A percentile compares a stretch with the other conserved stretches of the same genome.
Conservation (phyloP, 2,888 invertebrate species). For the Halictus ligatus region DNA sequence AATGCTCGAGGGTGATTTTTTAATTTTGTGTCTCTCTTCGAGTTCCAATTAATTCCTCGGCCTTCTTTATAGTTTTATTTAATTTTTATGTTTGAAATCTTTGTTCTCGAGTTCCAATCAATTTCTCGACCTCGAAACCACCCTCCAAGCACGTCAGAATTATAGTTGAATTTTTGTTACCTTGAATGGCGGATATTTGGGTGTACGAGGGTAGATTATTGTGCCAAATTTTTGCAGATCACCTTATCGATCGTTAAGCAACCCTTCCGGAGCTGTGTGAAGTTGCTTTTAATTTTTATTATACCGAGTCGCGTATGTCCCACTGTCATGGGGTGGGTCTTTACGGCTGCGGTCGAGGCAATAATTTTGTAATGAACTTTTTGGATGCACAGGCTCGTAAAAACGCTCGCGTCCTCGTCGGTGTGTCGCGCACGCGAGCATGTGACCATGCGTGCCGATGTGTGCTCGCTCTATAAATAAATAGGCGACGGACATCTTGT, state of each 20-base stretch:
- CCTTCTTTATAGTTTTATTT: not conserved
- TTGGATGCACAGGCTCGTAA: constrained; percentile 8
- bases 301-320: not conserved
- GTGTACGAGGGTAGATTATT: not conserved
- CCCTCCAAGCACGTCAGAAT: not conserved
- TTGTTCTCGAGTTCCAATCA: not conserved
- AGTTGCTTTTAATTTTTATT: not conserved
- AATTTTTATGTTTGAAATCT: not conserved
- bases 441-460: constrained; percentile 72
- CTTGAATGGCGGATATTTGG: not conserved
- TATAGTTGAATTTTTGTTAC: not conserved
- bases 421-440: constrained; percentile 57
- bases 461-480: constrained; percentile 81
- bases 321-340: not conserved
- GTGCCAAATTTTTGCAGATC: not conserved
- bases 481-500: constrained; percentile 80
- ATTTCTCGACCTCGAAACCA: not conserved
- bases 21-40: not conserved
- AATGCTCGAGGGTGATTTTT: not conserved
- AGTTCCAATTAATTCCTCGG: too few relatives aligned
- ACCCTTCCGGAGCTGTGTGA: not conserved
- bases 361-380: constrained; percentile 2
- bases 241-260: not conserved
- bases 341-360: not conserved
- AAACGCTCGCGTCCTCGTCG: constrained; percentile 11